Evolutionary conservation across 2,888 invertebrate genomes (phyloP).

Genomic region (Acleris holmiana): DNA sequence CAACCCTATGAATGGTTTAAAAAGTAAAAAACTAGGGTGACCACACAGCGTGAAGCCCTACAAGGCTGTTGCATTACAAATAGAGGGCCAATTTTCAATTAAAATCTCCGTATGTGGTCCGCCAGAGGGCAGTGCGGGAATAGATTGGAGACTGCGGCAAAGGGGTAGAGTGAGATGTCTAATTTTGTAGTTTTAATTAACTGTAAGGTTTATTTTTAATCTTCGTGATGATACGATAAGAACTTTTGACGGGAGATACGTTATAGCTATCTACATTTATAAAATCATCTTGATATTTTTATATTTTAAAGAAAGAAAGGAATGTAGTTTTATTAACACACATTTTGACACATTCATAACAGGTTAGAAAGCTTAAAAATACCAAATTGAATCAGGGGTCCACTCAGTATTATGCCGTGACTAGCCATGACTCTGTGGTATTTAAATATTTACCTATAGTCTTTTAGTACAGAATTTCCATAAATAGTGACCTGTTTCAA

Average conservation of each 20-base stretch:
- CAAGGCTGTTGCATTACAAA: constrained; percentile 68
- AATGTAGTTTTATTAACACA: no score
- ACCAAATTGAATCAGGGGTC: no score
- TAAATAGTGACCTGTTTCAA: no score
- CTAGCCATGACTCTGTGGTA: no score
- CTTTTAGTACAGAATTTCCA: no score
- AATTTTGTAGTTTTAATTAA: constrained; percentile 30
- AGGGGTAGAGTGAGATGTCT: constrained; percentile 32
- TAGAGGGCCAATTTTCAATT: constrained; percentile 82
- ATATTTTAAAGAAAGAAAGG: no score
- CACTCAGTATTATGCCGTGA: no score
- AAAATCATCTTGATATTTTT: background rate
- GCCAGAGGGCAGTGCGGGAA: constrained; percentile 70
- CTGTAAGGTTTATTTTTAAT: constrained; percentile 13
- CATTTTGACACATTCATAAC: no score
- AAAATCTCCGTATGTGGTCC: constrained; percentile 78
- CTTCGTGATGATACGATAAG: constrained; percentile 6
- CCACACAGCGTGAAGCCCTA: constrained; percentile 76
- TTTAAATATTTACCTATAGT: no score
- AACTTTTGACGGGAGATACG: background rate
- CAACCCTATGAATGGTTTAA: constrained; percentile 30
- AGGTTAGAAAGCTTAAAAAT: no score
- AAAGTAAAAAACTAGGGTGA: constrained; percentile 56
- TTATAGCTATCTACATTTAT: no score
- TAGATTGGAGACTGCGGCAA: constrained; percentile 26